Evolutionary conservation across 2,113 vertebrate genomes (phyloP).

Genomic region (Laterallus jamaicensis): DNA sequence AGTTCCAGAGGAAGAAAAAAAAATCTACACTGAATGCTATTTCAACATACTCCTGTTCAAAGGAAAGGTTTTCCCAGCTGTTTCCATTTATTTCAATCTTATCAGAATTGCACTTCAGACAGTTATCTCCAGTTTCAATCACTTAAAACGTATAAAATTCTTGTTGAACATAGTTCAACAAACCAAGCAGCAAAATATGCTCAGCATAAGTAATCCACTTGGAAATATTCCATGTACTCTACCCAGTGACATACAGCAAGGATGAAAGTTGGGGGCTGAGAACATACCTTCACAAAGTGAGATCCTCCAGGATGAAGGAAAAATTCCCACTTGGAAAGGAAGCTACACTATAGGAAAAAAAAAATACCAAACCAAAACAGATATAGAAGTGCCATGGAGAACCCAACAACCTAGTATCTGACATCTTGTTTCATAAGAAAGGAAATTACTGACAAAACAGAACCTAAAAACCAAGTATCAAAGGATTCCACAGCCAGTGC

Average conservation of each 20-base stretch:
- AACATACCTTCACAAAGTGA: neutral
- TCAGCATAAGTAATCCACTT: neutral
- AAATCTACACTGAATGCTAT: neutral
- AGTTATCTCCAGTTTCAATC: neutral
- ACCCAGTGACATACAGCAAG: neutral
- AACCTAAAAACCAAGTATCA: neutral
- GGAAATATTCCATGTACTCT: neutral
- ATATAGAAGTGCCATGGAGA: neutral
- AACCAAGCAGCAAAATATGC: neutral
- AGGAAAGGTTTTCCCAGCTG: constrained; percentile 1
- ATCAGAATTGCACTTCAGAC: constrained; percentile 2
- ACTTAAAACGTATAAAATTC: neutral
- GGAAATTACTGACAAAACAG: neutral
- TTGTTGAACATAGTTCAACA: neutral
- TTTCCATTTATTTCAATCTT: constrained; percentile 28
- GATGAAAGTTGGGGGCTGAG: neutral
- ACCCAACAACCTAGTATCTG: neutral
- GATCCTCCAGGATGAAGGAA: neutral
- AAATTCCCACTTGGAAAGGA: neutral
- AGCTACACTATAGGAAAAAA: neutral
- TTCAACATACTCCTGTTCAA: neutral
- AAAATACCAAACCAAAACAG: too few relatives aligned
- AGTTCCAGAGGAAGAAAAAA: neutral
- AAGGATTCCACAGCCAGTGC: neutral
- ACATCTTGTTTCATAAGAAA: neutral